Conservation (phyloP, 2,797 vertebrate genomes). For the Tenualosa thibaudeaui region DNA sequence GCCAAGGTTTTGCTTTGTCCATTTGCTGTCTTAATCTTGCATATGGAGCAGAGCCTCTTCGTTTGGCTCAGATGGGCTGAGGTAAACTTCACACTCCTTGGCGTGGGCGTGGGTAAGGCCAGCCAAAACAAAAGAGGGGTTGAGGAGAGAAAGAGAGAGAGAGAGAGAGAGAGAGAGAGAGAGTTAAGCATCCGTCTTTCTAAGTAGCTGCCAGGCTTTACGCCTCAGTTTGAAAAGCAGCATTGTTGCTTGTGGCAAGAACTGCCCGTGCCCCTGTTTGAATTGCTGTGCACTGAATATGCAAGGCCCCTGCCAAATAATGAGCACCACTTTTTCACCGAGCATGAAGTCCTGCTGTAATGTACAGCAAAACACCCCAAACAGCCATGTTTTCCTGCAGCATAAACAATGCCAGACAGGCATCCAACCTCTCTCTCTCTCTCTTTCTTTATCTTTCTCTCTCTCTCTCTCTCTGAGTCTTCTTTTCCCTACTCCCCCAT, state of each 20-base stretch:
- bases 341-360: not conserved
- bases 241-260: conserved; percentile 3
- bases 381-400: not conserved
- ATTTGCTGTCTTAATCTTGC: conserved; percentile 32
- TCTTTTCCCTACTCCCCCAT: not conserved
- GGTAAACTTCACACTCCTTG: conserved; percentile 14
- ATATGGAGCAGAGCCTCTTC: not conserved
- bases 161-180: not conserved
- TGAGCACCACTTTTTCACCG: not conserved
- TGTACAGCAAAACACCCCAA: conserved; percentile 12
- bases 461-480: not conserved
- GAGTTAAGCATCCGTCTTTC: not conserved
- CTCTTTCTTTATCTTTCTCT: not conserved
- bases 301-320: conserved; percentile 3
- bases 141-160: not conserved
- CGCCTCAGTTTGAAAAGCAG: not conserved
- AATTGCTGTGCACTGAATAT: not conserved
- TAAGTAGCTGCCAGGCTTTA: conserved; percentile 11
- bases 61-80: conserved; percentile 22
- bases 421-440: not conserved
- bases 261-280: not conserved
- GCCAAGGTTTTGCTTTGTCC: conserved; percentile 28
- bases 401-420: conserved; percentile 3
- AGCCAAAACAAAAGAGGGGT: conserved; percentile 28
- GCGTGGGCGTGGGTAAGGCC: conserved; percentile 12